These are phyloP conservation scores for Diarsia brunnea DNA, from an alignment of 2,888 invertebrate genomes.

Conservation along the genomic window DNA sequence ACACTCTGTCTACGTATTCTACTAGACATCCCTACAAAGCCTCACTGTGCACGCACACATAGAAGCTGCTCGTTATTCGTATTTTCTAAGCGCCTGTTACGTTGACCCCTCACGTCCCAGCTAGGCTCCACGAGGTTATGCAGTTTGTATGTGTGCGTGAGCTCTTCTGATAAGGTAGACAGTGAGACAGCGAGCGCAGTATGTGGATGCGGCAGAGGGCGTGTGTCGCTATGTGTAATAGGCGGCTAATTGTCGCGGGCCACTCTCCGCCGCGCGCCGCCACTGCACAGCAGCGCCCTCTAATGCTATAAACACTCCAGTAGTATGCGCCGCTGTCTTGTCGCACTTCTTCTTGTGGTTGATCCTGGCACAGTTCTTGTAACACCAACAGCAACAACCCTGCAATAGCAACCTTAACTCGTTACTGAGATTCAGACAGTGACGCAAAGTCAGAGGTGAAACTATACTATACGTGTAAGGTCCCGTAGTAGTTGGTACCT, in stretches of 20 bases:
- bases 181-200: neutral
- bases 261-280: neutral
- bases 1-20: neutral
- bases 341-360: too few species aligned
- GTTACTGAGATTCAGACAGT: neutral
- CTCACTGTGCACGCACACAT: neutral
- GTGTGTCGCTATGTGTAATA: constrained; percentile 1
- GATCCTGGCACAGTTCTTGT: neutral
- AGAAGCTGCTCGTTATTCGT: too few species aligned
- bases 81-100: neutral
- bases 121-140: neutral
- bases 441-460: neutral
- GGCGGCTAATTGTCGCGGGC: constrained; percentile 33
- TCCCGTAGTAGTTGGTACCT: too few species aligned
- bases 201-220: neutral
- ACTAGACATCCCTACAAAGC: neutral
- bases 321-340: neutral
- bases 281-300: neutral
- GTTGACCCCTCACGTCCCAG: neutral
- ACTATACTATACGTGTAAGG: too few species aligned
- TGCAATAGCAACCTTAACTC: neutral
- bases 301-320: neutral
- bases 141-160: neutral
- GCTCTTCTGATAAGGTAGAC: neutral
- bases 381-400: neutral